Evolutionary conservation across 2,888 invertebrate genomes (phyloP).

Genomic region (Eilema sororculum): DNA sequence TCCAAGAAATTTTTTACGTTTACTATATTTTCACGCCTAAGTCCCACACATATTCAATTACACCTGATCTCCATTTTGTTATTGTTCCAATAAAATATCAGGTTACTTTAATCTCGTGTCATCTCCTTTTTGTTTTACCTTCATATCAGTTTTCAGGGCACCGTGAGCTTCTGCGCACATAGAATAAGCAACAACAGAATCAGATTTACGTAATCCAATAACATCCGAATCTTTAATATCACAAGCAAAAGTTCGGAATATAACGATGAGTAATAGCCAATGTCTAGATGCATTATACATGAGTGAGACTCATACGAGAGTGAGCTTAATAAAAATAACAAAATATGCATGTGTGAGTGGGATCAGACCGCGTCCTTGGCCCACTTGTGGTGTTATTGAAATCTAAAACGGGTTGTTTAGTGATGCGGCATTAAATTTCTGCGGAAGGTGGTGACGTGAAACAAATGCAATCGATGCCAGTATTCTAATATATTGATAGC

Average conservation of each 20-base stretch:
- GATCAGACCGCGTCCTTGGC: constrained; percentile 43
- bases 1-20: neutral
- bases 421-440: constrained; percentile 32
- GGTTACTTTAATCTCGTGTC: constrained; percentile 13
- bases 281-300: constrained; percentile 55
- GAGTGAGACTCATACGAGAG: constrained; percentile 31
- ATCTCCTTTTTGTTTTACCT: constrained; percentile 8
- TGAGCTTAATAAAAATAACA: constrained; percentile 46
- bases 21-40: neutral
- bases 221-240: constrained; percentile 52
- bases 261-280: constrained; percentile 48
- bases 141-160: constrained; percentile 12
- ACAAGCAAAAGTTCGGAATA: constrained; percentile 38
- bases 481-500: neutral
- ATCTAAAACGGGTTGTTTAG: constrained; percentile 44
- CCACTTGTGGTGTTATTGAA: constrained; percentile 43
- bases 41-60: constrained; percentile 5
- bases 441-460: constrained; percentile 22
- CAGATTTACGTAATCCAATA: constrained; percentile 53
- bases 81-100: constrained; percentile 11
- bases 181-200: constrained; percentile 27
- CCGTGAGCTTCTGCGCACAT: constrained; percentile 22
- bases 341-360: constrained; percentile 28
- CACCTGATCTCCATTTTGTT: constrained; percentile 5
- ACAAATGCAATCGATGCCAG: constrained; percentile 1